Evolutionary conservation across 1,140 invertebrate genomes (phyloP), one percentile per base, ranked within the genome.

Genomic region (Aleiodes sp.): DNA sequence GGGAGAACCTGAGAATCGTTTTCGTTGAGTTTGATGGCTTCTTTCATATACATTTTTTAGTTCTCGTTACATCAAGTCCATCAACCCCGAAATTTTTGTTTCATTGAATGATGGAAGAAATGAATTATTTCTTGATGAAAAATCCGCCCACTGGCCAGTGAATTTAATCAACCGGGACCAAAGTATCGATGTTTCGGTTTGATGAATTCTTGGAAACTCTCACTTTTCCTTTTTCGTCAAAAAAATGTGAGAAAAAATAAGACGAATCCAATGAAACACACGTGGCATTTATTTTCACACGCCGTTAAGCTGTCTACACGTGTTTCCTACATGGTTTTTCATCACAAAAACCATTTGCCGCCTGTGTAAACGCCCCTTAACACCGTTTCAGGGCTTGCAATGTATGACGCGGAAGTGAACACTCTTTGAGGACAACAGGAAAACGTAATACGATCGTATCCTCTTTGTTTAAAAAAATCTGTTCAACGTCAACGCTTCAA

Each of bases 281-380:
- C 70, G 77, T 77, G 76, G 72, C 72, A 59, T 52, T 72, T 80
- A 76, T 82, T 81, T 81, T 81, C 78, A 81, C 81, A 81, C 78
- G 73, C 76, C 70, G 65, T 80, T 78, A 83, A 82, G 65, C 78
- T 82, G 80, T 83, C 76, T 65, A 46, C 80, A 75, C 78, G 74
- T 75, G 74, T 59, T 59, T 59, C 56, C 26, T 59, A 2, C n/a
- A 33, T 31, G 4, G 28, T 16, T 59, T 59, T 59, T 14, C 28
- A 29, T 8, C 26, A 31, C 26, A 31, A 59, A 31, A n/a, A n/a
- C n/a, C n/a, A n/a, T n/a, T n/a, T 52, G 46, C 46, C 46, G 10
- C 10, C 46, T 2, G 16, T 26, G 46, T 21, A 16, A 21, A 52
- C 26, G 46, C 6, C 21, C 46, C 21, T n/a, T n/a, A 24, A 52